phyloP scores from a whole-genome alignment of 1,140 invertebrate species.

The Papilio machaon region DNA sequence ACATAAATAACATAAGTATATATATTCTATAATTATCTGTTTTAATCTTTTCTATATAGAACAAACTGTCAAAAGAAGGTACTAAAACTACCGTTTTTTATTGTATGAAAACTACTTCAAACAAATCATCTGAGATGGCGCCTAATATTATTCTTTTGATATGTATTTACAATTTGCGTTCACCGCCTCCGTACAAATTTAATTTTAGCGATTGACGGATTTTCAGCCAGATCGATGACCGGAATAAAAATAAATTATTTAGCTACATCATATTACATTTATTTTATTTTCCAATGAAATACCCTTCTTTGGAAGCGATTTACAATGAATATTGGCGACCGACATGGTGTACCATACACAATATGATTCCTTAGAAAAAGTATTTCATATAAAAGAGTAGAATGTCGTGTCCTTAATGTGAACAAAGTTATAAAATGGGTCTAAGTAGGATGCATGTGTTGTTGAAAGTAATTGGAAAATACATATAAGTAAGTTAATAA shows the following conservation, averaged over 20 bases:
- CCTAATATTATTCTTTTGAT: background rate
- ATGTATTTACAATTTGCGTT: slow-evolving; percentile 1
- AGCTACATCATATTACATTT: slow-evolving; percentile 2
- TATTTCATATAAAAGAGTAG: too few species aligned
- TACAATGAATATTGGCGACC: background rate
- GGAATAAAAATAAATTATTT: background rate
- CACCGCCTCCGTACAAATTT: slow-evolving; percentile 9
- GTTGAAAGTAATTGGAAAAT: background rate
- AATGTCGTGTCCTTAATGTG: too few species aligned
- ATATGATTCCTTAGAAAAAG: background rate
- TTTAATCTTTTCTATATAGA: too few species aligned
- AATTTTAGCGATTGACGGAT: slow-evolving; percentile 18
- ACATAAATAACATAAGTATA: background rate
- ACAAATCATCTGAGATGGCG: background rate
- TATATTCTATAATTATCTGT: too few species aligned
- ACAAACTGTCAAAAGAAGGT: too few species aligned
- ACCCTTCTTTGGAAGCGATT: background rate
- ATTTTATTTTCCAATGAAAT: background rate
- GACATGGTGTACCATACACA: background rate
- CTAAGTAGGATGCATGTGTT: too few species aligned
- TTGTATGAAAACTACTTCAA: too few species aligned
- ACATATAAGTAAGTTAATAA: background rate
- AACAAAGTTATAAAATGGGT: too few species aligned
- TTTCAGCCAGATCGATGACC: slow-evolving; percentile 29
- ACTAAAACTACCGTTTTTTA: too few species aligned